phyloP scores from a whole-genome alignment of 2,797 vertebrate species.

The Pogoniulus pusillus region DNA sequence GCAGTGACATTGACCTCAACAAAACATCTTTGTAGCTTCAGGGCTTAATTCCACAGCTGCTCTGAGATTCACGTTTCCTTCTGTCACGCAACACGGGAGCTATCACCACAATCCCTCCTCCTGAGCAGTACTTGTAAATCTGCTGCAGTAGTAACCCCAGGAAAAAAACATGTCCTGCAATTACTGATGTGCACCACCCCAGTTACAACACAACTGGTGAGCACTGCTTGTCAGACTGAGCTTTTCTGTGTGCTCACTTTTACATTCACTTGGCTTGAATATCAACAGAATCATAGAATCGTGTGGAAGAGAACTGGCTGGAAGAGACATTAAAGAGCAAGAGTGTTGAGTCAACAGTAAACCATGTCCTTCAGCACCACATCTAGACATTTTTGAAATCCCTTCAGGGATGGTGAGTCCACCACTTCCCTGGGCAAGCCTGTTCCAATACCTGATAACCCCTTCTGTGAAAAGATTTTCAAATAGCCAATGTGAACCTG shows the following conservation, averaged over 20 bases:
- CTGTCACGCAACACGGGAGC: neutral
- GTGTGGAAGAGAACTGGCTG: too few species aligned
- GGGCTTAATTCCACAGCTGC: constrained; percentile 10
- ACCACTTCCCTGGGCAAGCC: too few species aligned
- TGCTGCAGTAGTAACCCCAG: neutral
- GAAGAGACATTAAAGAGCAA: too few species aligned
- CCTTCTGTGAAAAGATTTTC: too few species aligned
- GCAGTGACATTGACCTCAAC: neutral
- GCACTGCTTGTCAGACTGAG: neutral
- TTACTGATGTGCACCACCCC: neutral
- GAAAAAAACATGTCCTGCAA: neutral
- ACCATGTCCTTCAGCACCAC: too few species aligned
- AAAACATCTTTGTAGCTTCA: neutral
- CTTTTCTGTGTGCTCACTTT: neutral
- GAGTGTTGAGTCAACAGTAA: too few species aligned
- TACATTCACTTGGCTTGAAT: neutral
- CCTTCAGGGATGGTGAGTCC: too few species aligned
- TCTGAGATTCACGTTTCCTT: neutral
- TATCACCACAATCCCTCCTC: neutral
- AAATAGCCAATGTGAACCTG: too few species aligned
- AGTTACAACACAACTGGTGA: neutral
- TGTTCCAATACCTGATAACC: neutral
- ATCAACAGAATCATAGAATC: too few species aligned
- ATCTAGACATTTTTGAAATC: too few species aligned
- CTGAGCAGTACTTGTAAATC: neutral